A percentile compares a stretch with the other conserved stretches of the same genome.
phyloP scores from a whole-genome alignment of 1,140 invertebrate species.

The Drosophila mojavensis region DNA sequence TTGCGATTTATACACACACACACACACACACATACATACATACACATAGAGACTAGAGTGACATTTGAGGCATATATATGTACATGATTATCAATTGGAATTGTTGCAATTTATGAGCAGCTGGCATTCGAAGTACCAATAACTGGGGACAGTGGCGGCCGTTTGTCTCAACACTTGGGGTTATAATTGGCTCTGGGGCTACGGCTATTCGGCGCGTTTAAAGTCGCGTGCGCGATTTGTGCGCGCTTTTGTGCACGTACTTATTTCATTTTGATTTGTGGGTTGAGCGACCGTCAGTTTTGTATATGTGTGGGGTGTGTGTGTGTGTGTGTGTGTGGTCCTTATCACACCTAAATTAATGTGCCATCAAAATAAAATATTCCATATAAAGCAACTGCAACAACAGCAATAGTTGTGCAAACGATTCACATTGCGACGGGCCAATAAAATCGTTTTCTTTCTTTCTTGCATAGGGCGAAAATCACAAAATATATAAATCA shows the following conservation, averaged over 20 bases:
- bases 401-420: not conserved
- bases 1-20: slow-evolving; percentile 29
- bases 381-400: slow-evolving; percentile 7
- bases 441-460: slow-evolving; percentile 36
- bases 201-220: not conserved
- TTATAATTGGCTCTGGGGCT: not conserved
- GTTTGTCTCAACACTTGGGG: slow-evolving; percentile 31
- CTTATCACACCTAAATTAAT: slow-evolving; percentile 59
- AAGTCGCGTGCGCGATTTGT: slow-evolving; percentile 29
- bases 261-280: slow-evolving; percentile 10
- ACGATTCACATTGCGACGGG: slow-evolving; percentile 16
- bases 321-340: slow-evolving; percentile 46
- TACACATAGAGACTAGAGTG: not conserved
- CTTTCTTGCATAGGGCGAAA: slow-evolving; percentile 30
- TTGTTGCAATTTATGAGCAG: slow-evolving; percentile 42
- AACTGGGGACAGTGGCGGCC: slow-evolving; percentile 27
- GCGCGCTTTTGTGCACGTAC: slow-evolving; percentile 64
- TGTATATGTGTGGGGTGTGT: too few species aligned
- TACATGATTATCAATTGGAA: slow-evolving; percentile 13
- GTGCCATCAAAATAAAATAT: slow-evolving; percentile 52
- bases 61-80: not conserved
- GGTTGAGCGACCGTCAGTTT: slow-evolving; percentile 2
- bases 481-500: slow-evolving; percentile 9
- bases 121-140: slow-evolving; percentile 24
- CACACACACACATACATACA: slow-evolving; percentile 13